Evolutionary conservation across 2,888 invertebrate species (phyloP), one percentile per base, ranked within the genome.

Genomic region (Napeogenes inachia): DNA sequence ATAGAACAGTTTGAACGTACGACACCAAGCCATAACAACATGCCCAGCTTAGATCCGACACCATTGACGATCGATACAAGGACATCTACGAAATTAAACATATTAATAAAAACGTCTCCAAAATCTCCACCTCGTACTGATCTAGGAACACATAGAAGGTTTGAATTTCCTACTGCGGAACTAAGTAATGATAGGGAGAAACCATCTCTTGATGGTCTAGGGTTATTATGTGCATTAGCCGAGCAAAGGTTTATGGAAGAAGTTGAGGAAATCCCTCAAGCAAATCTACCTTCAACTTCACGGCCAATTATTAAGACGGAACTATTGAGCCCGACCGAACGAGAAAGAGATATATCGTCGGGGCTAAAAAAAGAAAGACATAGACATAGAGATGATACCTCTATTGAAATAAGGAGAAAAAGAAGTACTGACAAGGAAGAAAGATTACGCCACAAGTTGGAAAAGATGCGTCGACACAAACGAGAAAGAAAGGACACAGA

Each of bases 181-280:
- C 67, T 79, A 3, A 70, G 75, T 1, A 77, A 78, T 68, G 83
- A 86, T 38, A 86, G 87, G 60, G 67, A 78, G 6, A 89, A 89
- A 68, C 83, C 85, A 66, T 89, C 88, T 4, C 82, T 94, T 21
- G 94, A 93, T 33, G 94, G 94, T 0, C 84, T 97, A 13, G 95
- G 95, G 60, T 81, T 97, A 45, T 82, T 97, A 35, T 97, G 97
- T 79, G 96, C 96, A 8, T 85, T 97, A 64, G 97, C 96, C 0
- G 96, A 96, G 76, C 96, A 96, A 76, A 92, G 96, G 69, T 94
- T 96, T 68, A 92, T 94, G 87, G 95, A 96, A 75, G 96, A 96
- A 79, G 94, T 92, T 1, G 91, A 82, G 2, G 91, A 90, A 54
- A 81, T 76, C 55, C 83, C 87, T 56, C 73, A 80, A 38, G 71